Percentiles rank a stretch among this genome's conserved stretches.
Conservation (phyloP, 2,888 invertebrate genomes). For the Caenorhabditis imperialis region DNA sequence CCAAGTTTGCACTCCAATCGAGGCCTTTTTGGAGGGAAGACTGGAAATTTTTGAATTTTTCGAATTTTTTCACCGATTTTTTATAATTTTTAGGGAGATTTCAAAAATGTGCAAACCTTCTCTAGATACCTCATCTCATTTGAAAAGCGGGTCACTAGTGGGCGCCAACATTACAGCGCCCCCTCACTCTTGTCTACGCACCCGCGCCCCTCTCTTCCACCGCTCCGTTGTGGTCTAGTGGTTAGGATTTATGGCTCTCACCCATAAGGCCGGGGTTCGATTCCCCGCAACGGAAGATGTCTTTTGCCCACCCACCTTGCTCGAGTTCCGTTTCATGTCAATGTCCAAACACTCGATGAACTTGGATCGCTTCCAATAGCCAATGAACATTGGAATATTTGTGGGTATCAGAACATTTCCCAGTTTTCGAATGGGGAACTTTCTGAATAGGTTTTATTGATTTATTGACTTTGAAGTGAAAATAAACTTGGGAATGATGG, state of each 20-base stretch:
- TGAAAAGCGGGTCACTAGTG: no score
- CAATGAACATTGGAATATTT: slow-evolving; percentile 32
- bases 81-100: no score
- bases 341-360: slow-evolving; percentile 16
- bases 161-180: no score
- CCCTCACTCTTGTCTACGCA: no score
- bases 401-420: slow-evolving; percentile 21
- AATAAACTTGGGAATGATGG: slow-evolving; percentile 38
- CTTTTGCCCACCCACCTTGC: slow-evolving; percentile 1
- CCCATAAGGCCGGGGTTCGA: slow-evolving; percentile 58
- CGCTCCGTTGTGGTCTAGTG: slow-evolving; percentile 58
- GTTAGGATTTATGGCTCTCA: slow-evolving; percentile 67
- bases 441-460: slow-evolving; percentile 6
- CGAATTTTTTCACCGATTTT: background rate
- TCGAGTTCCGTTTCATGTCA: slow-evolving; percentile 4
- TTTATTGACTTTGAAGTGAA: background rate
- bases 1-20: slow-evolving; percentile 1
- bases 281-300: slow-evolving; percentile 14
- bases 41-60: slow-evolving; percentile 14
- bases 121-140: no score
- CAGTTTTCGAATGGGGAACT: slow-evolving; percentile 1
- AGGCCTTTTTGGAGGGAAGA: slow-evolving; percentile 1
- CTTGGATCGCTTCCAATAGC: slow-evolving; percentile 30
- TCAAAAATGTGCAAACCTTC: no score
- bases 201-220: no score